These are phyloP conservation scores for Channa striata DNA, from an alignment of 2,797 vertebrate species.

Conservation along the genomic window DNA sequence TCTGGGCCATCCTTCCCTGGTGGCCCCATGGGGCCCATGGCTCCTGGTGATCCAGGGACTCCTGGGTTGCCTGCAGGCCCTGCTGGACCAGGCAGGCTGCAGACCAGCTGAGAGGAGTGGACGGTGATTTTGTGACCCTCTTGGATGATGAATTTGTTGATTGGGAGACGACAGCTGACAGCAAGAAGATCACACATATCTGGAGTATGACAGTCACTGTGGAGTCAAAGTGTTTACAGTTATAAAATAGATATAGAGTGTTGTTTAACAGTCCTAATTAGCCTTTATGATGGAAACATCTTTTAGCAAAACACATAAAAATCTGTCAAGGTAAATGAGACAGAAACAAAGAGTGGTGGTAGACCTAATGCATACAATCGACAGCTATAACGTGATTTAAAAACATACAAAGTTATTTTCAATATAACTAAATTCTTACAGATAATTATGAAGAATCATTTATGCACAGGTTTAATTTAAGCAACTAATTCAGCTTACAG, in stretches of 20 bases:
- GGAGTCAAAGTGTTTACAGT: conserved; percentile 26
- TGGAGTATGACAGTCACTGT: conserved; percentile 86
- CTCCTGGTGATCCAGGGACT: conserved; percentile 84
- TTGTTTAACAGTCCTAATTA: conserved; percentile 1
- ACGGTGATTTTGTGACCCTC: conserved; percentile 82
- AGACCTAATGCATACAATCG: background rate
- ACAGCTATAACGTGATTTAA: background rate
- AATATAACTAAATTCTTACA: background rate
- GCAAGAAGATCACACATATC: conserved; percentile 80
- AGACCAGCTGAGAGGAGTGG: conserved; percentile 89
- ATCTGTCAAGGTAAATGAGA: background rate
- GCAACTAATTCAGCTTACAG: conserved; percentile 4
- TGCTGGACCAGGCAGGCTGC: conserved; percentile 91
- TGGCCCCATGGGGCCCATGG: conserved; percentile 89
- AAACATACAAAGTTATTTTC: background rate
- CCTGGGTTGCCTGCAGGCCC: conserved; percentile 91
- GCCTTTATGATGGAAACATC: background rate
- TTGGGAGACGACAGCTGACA: conserved; percentile 84
- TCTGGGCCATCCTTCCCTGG: conserved; percentile 93
- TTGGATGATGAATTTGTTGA: conserved; percentile 64
- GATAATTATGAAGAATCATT: background rate
- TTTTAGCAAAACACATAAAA: background rate
- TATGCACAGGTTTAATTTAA: conserved; percentile 8
- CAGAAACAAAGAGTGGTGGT: background rate
- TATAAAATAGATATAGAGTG: conserved; percentile 4